Percentiles rank a stretch among this genome's conserved stretches.
These are phyloP conservation scores for Melitaea cinxia DNA, from an alignment of 1,140 invertebrate genomes.

Conservation along the genomic window DNA sequence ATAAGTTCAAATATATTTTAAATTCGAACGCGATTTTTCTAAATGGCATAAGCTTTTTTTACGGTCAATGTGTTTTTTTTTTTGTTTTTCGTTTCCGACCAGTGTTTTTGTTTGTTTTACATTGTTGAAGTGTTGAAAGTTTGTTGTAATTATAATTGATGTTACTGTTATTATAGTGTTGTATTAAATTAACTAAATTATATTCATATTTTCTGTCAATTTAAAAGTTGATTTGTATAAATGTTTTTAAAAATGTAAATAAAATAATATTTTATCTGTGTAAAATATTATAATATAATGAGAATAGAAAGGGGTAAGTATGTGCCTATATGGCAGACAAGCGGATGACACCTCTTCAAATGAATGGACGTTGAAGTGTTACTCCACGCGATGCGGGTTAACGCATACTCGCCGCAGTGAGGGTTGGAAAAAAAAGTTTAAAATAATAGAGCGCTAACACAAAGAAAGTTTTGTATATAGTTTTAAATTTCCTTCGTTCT, in stretches of 20 bases:
- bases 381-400: constrained; percentile 4
- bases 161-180: background rate
- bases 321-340: background rate
- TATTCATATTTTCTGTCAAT: no score
- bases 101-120: background rate
- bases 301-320: background rate
- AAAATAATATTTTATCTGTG: background rate
- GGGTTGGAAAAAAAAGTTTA: background rate
- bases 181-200: no score
- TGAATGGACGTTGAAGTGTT: constrained; percentile 6
- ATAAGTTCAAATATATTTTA: no score
- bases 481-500: no score
- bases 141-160: background rate
- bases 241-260: background rate
- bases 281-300: background rate
- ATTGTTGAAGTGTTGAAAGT: background rate
- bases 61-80: no score
- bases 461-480: background rate
- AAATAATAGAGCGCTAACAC: constrained; percentile 1
- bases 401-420: constrained; percentile 9
- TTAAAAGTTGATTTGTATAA: no score
- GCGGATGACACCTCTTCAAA: constrained; percentile 2
- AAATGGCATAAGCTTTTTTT: no score
- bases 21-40: no score
- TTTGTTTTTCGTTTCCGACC: background rate